Percentiles rank a stretch among this genome's conserved stretches.
These are phyloP conservation scores for Amphimedon queenslandica DNA, from an alignment of 37 sponge, comb jelly and placozoan genomes.

Conservation along the genomic window DNA sequence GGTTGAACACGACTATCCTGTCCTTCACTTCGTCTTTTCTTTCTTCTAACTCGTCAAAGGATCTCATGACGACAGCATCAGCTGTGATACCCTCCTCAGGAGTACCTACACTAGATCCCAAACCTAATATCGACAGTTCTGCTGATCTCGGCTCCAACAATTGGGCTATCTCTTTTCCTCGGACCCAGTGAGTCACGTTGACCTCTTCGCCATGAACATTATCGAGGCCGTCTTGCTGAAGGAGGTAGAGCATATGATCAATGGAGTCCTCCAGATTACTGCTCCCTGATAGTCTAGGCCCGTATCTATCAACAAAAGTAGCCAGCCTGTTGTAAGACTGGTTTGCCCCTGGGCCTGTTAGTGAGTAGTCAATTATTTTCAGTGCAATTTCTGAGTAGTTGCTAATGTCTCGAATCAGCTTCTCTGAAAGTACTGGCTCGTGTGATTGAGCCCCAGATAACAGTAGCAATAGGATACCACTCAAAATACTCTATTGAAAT, in stretches of 20 bases:
- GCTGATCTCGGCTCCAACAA: constrained; percentile 36
- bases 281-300: constrained; percentile 43
- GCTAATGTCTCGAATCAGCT: constrained; percentile 23
- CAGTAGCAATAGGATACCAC: too few relatives aligned
- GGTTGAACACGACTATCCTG: constrained; percentile 64
- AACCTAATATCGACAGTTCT: constrained; percentile 31
- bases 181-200: constrained; percentile 55
- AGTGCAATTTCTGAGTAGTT: constrained; percentile 26
- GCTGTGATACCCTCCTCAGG: constrained; percentile 36
- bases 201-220: constrained; percentile 68
- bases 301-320: constrained; percentile 51
- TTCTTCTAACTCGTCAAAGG: constrained; percentile 53
- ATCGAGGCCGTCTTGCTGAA: constrained; percentile 46
- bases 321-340: constrained; percentile 65
- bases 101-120: constrained; percentile 47
- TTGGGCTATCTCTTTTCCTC: constrained; percentile 52
- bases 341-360: constrained; percentile 37
- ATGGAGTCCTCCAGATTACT: constrained; percentile 58
- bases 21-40: constrained; percentile 14
- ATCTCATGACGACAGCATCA: constrained; percentile 52
- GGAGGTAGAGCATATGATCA: constrained; percentile 55
- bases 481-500: too few relatives aligned
- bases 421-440: background rate
- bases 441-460: background rate
- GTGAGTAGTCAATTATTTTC: constrained; percentile 44